A percentile compares a stretch with the other conserved stretches of the same genome.
Evolutionary conservation across 2,113 vertebrate genomes (phyloP).

Genomic region (Acrocephalus arundinaceus): DNA sequence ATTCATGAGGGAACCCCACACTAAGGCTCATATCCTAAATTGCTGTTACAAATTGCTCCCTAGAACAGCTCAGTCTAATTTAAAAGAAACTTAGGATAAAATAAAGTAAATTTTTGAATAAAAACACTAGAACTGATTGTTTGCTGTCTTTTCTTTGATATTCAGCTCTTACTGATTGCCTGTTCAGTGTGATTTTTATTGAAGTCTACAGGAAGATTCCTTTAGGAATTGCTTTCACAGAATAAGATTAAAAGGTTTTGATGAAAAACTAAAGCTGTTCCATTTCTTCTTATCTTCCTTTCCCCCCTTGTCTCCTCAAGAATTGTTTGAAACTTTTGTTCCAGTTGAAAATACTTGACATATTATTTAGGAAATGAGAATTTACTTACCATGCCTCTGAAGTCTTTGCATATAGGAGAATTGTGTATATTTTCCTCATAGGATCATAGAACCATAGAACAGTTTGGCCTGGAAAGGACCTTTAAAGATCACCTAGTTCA

Average conservation of each 20-base stretch:
- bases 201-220: neutral
- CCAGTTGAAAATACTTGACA: neutral
- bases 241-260: neutral
- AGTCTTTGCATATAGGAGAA: neutral
- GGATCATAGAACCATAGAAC: neutral
- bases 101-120: neutral
- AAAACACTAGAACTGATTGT: neutral
- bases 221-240: neutral
- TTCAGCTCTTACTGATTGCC: neutral
- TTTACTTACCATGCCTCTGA: neutral
- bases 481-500: neutral
- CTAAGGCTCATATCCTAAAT: neutral
- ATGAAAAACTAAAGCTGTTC: neutral
- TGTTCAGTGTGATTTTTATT: neutral
- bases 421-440: neutral
- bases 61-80: neutral
- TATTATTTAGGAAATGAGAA: neutral
- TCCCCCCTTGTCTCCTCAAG: neutral
- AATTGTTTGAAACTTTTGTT: neutral
- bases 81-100: neutral
- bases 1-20: neutral
- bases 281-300: neutral
- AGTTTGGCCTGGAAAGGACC: neutral
- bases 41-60: neutral
- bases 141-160: neutral